Evolutionary conservation across 2,113 vertebrate species (phyloP), one percentile per base, ranked within the genome.

Genomic region (Lasiurus borealis): DNA sequence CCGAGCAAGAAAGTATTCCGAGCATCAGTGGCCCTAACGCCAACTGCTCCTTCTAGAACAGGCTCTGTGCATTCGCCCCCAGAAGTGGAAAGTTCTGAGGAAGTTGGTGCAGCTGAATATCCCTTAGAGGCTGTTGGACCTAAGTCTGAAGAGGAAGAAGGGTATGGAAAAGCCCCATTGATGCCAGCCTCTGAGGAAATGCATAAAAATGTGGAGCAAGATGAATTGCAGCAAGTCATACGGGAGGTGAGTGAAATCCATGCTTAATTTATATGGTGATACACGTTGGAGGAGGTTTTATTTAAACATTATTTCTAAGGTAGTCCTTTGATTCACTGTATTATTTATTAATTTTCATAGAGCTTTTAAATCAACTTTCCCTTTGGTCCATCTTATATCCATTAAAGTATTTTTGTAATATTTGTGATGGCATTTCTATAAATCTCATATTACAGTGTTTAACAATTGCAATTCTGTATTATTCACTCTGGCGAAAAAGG

Each of bases 141-240:
- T 78, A 97, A 91, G 57, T 48, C 96, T 86, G 97, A 98, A 46
- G 44, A 94, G 59, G 97, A 98, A 27, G 90, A 97, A 92, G 98
- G 96, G 71, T 95, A 75, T 89, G 97, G 97, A 78, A 97, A 95
- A 62, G 78, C 91, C 6, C 68, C 98, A 48, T 66, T 84, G 0
- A 2, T 90, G 71, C 86, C 97, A 54, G 94, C 92, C 0, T 57
- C 86, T 86, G 98, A 98, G 81, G 98, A 98, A 82, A 96, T 95
- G 82, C 95, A 98, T 76, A 98, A 66, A 96, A 95, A 97, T 0
- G 95, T 97, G 71, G 99, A 99, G 40, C 98, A 98, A 64, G 98
- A 98, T 75, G 98, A 99, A 78, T 97, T 99, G 86, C 99, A 99
- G 71, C 99, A 99, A 98, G 98, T 99, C 88, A 99, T 99, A 86